Conservation (phyloP, 2,888 invertebrate species). For the Tipula helvola region DNA sequence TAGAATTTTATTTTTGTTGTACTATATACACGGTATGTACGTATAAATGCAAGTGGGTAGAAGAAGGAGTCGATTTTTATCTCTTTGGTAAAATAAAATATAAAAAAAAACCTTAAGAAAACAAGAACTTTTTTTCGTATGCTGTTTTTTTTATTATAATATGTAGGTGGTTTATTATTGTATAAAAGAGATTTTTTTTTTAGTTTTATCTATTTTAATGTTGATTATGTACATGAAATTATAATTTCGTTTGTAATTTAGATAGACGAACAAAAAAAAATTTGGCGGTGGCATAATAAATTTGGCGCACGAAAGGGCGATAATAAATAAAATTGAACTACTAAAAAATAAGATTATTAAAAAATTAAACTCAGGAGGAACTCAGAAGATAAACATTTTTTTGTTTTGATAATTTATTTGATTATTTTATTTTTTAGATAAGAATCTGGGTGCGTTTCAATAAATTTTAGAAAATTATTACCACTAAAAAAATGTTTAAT, state of each 20-base stretch:
- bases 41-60: neutral
- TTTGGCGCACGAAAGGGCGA: neutral
- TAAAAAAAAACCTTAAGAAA: neutral
- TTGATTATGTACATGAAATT: neutral
- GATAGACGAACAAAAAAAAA: neutral
- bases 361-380: neutral
- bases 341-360: neutral
- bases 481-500: neutral
- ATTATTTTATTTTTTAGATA: conserved; percentile 10
- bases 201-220: neutral
- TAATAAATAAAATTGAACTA: neutral
- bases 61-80: neutral
- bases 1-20: neutral
- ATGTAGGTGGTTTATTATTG: neutral
- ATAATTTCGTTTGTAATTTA: neutral
- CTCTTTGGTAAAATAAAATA: neutral
- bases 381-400: neutral
- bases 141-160: neutral
- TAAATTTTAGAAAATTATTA: neutral
- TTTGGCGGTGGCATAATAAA: neutral
- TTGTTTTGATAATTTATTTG: neutral
- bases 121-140: neutral
- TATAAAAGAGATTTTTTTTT: neutral
- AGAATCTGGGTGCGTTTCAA: conserved; percentile 12
- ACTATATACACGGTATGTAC: neutral